Conservation (phyloP, 2,113 vertebrate species). For the Merops nubicus region DNA sequence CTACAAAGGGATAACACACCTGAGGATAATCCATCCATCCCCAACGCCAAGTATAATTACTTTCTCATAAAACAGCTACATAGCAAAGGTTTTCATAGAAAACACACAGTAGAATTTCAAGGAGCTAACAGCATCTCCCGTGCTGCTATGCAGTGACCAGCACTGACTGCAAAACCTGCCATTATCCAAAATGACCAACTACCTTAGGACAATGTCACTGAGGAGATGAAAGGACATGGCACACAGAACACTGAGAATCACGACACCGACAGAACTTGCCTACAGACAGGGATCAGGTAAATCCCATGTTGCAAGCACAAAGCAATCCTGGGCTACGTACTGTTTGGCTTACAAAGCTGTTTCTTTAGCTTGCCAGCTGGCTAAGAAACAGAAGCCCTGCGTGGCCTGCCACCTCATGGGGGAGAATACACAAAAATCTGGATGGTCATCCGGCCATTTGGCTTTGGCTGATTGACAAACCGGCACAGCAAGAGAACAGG, state of each 20-base stretch:
- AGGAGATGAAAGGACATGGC: neutral
- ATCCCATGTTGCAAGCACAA: neutral
- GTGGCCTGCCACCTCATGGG: neutral
- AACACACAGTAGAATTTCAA: neutral
- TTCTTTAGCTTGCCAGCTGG: constrained; percentile 15
- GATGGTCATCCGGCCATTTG: neutral
- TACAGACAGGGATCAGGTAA: neutral
- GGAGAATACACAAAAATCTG: neutral
- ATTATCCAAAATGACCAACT: neutral
- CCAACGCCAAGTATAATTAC: neutral
- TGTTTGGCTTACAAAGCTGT: neutral
- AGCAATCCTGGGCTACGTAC: neutral
- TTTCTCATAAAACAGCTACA: neutral
- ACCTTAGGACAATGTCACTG: neutral
- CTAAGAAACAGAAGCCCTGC: neutral
- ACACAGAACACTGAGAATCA: neutral
- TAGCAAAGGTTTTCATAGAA: neutral
- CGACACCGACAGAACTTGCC: neutral
- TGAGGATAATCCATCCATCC: neutral
- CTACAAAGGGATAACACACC: neutral
- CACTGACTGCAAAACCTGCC: neutral
- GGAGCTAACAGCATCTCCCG: neutral
- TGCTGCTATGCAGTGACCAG: neutral
- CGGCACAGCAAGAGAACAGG: neutral
- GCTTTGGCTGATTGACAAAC: neutral